Percentiles rank a stretch among this genome's conserved stretches.
Evolutionary conservation across 2,797 vertebrate species (phyloP).

Genomic region (Brachyrhaphis roseni): DNA sequence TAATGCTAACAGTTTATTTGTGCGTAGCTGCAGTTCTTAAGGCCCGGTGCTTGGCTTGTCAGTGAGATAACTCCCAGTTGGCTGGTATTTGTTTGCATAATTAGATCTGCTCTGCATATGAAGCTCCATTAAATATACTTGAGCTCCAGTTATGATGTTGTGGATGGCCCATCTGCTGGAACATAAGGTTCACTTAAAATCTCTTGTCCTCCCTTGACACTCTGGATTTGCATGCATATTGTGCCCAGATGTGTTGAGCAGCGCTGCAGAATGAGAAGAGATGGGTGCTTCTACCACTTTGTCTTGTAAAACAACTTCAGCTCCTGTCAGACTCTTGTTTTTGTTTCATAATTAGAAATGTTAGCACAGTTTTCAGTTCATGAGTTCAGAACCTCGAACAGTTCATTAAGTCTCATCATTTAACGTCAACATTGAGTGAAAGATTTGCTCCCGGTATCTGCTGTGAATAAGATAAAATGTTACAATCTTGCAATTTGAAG

Average conservation of each 20-base stretch:
- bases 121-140: slow-evolving; percentile 54
- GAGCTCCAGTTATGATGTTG: slow-evolving; percentile 44
- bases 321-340: not conserved
- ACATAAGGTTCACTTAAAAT: slow-evolving; percentile 53
- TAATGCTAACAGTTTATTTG: not conserved
- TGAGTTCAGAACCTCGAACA: not conserved
- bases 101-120: slow-evolving; percentile 33
- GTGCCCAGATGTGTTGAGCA: slow-evolving; percentile 52
- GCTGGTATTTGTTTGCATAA: slow-evolving; percentile 41
- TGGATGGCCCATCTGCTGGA: slow-evolving; percentile 46
- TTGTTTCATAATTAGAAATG: not conserved
- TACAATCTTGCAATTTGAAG: not conserved
- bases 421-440: not conserved
- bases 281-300: slow-evolving; percentile 40
- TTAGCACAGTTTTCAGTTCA: not conserved
- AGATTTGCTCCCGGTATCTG: not conserved
- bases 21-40: not conserved
- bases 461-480: not conserved
- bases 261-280: slow-evolving; percentile 40
- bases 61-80: slow-evolving; percentile 18
- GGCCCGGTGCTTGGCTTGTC: not conserved
- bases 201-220: slow-evolving; percentile 39
- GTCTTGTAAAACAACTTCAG: slow-evolving; percentile 18
- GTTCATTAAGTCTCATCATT: not conserved
- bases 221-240: slow-evolving; percentile 46